These are phyloP conservation scores for Bombus polaris DNA, from an alignment of 1,140 invertebrate genomes.

Conservation along the genomic window DNA sequence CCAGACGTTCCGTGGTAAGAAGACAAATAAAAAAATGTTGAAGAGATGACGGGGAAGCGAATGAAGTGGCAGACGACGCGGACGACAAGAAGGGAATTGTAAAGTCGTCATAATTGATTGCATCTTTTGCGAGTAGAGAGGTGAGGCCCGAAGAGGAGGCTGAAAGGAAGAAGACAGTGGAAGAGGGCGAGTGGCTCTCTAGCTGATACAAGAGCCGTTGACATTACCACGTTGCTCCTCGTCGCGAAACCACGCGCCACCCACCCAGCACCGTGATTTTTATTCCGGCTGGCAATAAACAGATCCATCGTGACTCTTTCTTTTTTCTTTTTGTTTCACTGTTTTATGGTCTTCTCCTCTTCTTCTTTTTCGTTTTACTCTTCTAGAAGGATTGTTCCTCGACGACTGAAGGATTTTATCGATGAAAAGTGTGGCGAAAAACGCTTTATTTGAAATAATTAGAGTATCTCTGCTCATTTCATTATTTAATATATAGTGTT, in stretches of 20 bases:
- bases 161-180: conserved; percentile 40
- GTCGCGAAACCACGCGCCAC: conserved; percentile 20
- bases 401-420: conserved; percentile 15
- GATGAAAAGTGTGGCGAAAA: neutral
- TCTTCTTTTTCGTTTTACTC: neutral
- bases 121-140: conserved; percentile 38
- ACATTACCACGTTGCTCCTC: conserved; percentile 36
- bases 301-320: conserved; percentile 44
- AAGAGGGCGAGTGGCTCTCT: conserved; percentile 41
- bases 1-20: neutral
- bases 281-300: conserved; percentile 60
- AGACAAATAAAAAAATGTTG: neutral
- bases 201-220: conserved; percentile 54
- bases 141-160: conserved; percentile 27
- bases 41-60: conserved; percentile 21
- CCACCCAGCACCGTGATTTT: conserved; percentile 38
- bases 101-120: conserved; percentile 52
- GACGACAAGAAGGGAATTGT: conserved; percentile 55
- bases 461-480: neutral
- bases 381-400: neutral
- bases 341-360: conserved; percentile 11
- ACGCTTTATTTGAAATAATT: neutral
- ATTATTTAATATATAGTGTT: neutral
- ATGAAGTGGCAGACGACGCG: conserved; percentile 31
- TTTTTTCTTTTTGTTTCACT: neutral